Evolutionary conservation across 2,888 invertebrate genomes (phyloP).

Genomic region (Amphipyra berbera): DNA sequence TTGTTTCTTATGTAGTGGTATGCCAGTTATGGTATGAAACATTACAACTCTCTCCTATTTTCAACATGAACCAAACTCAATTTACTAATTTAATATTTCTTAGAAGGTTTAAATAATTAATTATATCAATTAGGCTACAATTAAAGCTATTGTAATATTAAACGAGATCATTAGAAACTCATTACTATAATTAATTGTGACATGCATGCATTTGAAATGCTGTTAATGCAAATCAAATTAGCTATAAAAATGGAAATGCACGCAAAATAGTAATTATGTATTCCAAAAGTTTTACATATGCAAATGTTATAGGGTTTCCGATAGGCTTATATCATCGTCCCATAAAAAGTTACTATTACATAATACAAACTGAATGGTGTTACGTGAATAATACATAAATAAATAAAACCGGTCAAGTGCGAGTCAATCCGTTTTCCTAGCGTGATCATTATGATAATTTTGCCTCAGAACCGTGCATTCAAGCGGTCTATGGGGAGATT

Average conservation of each 20-base stretch:
- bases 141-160: not conserved
- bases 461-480: too few species aligned
- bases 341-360: conserved; percentile 23
- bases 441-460: too few species aligned
- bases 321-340: conserved; percentile 25
- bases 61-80: too few species aligned
- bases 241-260: conserved; percentile 41
- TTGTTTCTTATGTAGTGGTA: too few species aligned
- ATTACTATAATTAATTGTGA: conserved; percentile 9
- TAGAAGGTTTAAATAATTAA: not conserved
- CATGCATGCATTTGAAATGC: conserved; percentile 11
- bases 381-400: conserved; percentile 14
- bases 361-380: conserved; percentile 9
- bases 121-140: not conserved
- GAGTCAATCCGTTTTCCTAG: too few species aligned
- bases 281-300: conserved; percentile 40
- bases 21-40: too few species aligned
- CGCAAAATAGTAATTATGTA: conserved; percentile 32
- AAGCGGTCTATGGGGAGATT: too few species aligned
- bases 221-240: conserved; percentile 35
- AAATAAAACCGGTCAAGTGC: not conserved
- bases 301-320: conserved; percentile 21
- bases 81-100: too few species aligned
- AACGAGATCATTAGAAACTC: conserved; percentile 22
- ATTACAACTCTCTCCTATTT: too few species aligned